phyloP scores from a whole-genome alignment of 2,113 vertebrate genomes.

The Istiophorus platypterus region DNA sequence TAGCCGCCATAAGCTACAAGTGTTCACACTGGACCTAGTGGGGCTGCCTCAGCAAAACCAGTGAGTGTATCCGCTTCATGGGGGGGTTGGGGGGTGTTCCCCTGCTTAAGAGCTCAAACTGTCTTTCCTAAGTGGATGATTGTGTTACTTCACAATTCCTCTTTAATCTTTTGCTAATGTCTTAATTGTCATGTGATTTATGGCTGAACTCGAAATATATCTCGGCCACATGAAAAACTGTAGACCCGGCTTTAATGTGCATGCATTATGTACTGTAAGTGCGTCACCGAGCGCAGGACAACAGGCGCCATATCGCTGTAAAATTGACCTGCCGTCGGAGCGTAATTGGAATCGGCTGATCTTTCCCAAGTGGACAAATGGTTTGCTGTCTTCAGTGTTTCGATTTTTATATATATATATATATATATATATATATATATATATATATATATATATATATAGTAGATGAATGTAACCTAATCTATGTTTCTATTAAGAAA shows the following conservation, averaged over 20 bases:
- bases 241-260: background rate
- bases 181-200: background rate
- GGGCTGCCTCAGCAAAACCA: no score
- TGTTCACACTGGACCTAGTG: background rate
- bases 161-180: background rate
- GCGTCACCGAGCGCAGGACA: background rate
- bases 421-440: no score
- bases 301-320: background rate
- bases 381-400: background rate
- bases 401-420: no score
- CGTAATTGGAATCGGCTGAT: background rate
- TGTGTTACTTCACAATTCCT: background rate
- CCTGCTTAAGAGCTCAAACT: no score
- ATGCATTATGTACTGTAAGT: background rate
- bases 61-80: background rate
- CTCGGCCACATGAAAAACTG: no score
- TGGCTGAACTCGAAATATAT: background rate
- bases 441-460: no score
- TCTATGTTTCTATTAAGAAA: no score
- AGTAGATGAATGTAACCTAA: no score
- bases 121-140: background rate
- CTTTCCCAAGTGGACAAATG: background rate
- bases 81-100: no score
- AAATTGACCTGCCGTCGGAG: background rate
- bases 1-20: background rate